These are phyloP conservation scores for Hypomesus transpacificus DNA, from an alignment of 2,113 vertebrate species.

Conservation along the genomic window DNA sequence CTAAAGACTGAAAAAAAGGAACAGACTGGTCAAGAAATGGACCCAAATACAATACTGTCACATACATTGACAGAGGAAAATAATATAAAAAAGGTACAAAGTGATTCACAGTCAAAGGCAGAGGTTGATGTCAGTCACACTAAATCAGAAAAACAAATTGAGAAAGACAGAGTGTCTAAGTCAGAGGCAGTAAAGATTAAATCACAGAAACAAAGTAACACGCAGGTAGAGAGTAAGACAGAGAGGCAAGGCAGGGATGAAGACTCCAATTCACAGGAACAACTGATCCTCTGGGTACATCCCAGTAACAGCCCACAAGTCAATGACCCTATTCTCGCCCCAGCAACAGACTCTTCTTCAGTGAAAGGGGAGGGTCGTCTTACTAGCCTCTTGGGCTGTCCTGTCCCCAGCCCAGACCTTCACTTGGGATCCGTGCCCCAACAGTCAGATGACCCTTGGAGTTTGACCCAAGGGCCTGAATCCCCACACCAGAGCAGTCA, in stretches of 20 bases:
- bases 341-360: too few relatives aligned
- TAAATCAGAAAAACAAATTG: not conserved
- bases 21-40: not conserved
- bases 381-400: constrained; percentile 51
- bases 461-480: constrained; percentile 33
- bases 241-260: constrained; percentile 40
- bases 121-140: not conserved
- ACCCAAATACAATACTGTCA: not conserved
- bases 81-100: constrained; percentile 14
- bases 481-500: constrained; percentile 35
- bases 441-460: constrained; percentile 31
- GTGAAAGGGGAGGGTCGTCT: constrained; percentile 54
- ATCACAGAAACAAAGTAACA: constrained; percentile 23
- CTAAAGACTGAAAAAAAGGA: constrained; percentile 12
- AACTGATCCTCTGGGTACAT: constrained; percentile 56
- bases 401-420: constrained; percentile 36
- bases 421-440: constrained; percentile 34
- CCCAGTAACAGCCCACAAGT: constrained; percentile 38
- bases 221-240: constrained; percentile 14
- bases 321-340: constrained; percentile 22
- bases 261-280: constrained; percentile 49
- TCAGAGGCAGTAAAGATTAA: constrained; percentile 12
- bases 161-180: not conserved
- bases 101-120: not conserved
- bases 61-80: not conserved